Conservation (phyloP, 1,140 invertebrate species). For the Campoletis sonorensis region DNA sequence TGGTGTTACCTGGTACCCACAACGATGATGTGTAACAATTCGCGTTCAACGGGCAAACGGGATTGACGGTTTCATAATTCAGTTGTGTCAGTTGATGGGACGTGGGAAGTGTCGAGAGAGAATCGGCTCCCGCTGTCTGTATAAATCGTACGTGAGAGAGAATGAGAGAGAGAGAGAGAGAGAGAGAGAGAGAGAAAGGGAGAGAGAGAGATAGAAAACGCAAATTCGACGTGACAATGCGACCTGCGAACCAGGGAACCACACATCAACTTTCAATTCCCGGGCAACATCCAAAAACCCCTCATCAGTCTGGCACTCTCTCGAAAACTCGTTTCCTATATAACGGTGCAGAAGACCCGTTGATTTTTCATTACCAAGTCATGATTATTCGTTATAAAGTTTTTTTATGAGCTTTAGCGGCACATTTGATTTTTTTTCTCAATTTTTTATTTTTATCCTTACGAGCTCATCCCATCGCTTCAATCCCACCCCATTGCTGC, state of each 20-base stretch:
- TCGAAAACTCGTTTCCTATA: constrained; percentile 4
- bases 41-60: constrained; percentile 49
- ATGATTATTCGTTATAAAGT: not conserved
- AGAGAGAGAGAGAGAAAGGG: not conserved
- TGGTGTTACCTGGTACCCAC: not conserved
- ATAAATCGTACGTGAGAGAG: constrained; percentile 21
- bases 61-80: constrained; percentile 70
- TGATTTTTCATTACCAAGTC: not conserved
- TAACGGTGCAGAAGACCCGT: not conserved
- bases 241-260: constrained; percentile 8
- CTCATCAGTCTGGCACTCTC: constrained; percentile 3
- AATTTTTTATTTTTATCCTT: not conserved
- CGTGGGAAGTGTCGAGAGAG: constrained; percentile 56
- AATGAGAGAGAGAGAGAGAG: constrained; percentile 10
- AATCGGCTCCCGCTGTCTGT: constrained; percentile 34
- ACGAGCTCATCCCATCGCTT: no score
- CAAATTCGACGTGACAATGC: constrained; percentile 43
- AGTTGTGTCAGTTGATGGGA: constrained; percentile 66
- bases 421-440: no score
- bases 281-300: not conserved
- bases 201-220: no score
- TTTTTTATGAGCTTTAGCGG: not conserved
- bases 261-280: constrained; percentile 26
- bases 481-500: no score
- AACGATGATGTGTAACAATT: not conserved